Base-by-base conservation (phyloP, 2,113 vertebrate genomes). In the Natator depressus region DNA sequence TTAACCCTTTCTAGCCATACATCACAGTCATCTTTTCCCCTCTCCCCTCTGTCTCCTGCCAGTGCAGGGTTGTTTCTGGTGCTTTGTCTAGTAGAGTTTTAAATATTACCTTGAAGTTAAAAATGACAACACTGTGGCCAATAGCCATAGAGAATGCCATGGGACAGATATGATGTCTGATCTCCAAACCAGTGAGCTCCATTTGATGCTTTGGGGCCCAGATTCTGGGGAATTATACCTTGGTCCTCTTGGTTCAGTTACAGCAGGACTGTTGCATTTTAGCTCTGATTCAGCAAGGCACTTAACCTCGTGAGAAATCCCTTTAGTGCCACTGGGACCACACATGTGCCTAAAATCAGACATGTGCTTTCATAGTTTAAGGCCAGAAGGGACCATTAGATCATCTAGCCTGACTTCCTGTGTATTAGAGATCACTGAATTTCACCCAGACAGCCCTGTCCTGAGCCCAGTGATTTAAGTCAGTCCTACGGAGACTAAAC, bases 301-400 rank as follows among this genome's bases (percentile, higher is more conserved):
- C 10, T 93, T 6, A 42, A 84, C 8, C 72, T 88, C 19, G 0
- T 2, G 38, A 5, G 2, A 10, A 22, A 17, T 31, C 46, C 17
- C 2, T 59, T 13, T 27, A n/a, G 20, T n/a, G 49, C 10, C 27
- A 25, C 0, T 27, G 0, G 0, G 38, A 29, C 16, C 76, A 1
- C 24, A 54, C 25, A 17, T 0, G 0, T 22, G 6, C 5, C 89
- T 57, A 42, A 54, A 29, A 49, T 49, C 27, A 47, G 55, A 38
- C 51, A 46, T 10, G 38, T 46, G 38, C 24, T 72, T 72, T 22
- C 35, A 72, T 72, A 38, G n/a, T 11, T 38, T 38, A 72, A 5
- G n/a, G 9, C 65, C 65, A 38, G 19, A 38, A 72, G 17, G 19
- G 65, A 72, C n/a, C 17, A 38, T 38, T 9, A 72, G 65, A n/a